Base-by-base conservation (phyloP, 1,140 invertebrate species). In the Diorhabda sublineata region DNA sequence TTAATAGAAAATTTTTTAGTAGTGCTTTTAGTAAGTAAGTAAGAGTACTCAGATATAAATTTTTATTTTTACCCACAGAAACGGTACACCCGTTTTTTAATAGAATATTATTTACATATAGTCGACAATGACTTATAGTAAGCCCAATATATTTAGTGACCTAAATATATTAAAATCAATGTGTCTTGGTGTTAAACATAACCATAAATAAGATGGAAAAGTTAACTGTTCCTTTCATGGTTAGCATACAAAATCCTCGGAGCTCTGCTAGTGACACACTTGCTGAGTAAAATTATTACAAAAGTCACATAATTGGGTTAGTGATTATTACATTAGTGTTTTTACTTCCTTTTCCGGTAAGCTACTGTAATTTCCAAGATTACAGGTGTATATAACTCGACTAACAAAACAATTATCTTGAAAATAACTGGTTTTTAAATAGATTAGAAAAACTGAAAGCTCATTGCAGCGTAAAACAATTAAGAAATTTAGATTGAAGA, bases 261-360 rank as follows among this genome's bases (percentile, higher is more conserved):
- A 52, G 6, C n/a, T 52, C 47, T 52, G 6, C 47, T 8, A 52
- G 2, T 52, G 47, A 52, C 47, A 52, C 47, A 52, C 47, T 52
- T 52, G 47, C 47, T 6, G 47, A n/a, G 47, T 8, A 52, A 52
- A 52, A 6, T 6, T 8, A 8, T 3, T 8, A 6, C 6, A 52
- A 52, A 52, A 52, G 47, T 52, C 6, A n/a, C 47, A 52, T 52
- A 52, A 52, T 52, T 52, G 47, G 47, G 47, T 52, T 52, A 52
- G 47, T 52, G 47, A 52, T 52, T 52, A 52, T 52, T 52, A 8
- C 47, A 52, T n/a, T 52, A 52, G 47, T 52, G 47, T 52, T 52
- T n/a, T n/a, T 52, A 52, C 47, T 52, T 52, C 47, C 47, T 52
- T 52, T 52, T 52, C 47, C 47, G 47, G 6, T 52, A 3, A 8